phyloP scores from a whole-genome alignment of 1,140 invertebrate species.

The Dreissena rostriformis region DNA sequence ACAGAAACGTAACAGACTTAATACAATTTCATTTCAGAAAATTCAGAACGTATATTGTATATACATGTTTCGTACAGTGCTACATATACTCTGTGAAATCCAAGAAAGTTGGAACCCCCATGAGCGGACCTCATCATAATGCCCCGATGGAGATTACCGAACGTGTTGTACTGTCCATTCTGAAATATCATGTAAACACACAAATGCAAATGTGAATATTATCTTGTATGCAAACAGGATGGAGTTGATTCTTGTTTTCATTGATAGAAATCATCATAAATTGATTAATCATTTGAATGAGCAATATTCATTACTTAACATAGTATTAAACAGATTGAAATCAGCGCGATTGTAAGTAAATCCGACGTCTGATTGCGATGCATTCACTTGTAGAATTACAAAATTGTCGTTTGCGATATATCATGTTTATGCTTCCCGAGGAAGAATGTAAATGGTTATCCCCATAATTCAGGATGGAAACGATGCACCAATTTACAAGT shows the following conservation, averaged over 20 bases:
- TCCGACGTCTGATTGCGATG: too few relatives aligned
- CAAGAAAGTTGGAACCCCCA: constrained; percentile 44
- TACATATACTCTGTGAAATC: constrained; percentile 44
- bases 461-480: background rate
- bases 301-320: too few relatives aligned
- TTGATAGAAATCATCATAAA: too few relatives aligned
- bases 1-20: background rate
- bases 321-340: too few relatives aligned
- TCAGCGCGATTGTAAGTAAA: too few relatives aligned
- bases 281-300: too few relatives aligned
- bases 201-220: too few relatives aligned
- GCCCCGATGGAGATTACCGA: constrained; percentile 34
- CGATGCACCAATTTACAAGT: background rate
- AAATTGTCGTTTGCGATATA: background rate
- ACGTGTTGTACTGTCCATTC: constrained; percentile 48
- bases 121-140: constrained; percentile 24
- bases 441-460: background rate
- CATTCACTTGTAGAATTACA: too few relatives aligned
- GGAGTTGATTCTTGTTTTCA: too few relatives aligned
- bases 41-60: too few relatives aligned
- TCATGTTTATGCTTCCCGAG: background rate
- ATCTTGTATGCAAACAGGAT: too few relatives aligned
- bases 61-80: constrained; percentile 40
- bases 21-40: background rate
- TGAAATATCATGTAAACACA: too few relatives aligned